Base-by-base conservation (phyloP, 2,797 vertebrate genomes). In the Alauda arvensis region DNA sequence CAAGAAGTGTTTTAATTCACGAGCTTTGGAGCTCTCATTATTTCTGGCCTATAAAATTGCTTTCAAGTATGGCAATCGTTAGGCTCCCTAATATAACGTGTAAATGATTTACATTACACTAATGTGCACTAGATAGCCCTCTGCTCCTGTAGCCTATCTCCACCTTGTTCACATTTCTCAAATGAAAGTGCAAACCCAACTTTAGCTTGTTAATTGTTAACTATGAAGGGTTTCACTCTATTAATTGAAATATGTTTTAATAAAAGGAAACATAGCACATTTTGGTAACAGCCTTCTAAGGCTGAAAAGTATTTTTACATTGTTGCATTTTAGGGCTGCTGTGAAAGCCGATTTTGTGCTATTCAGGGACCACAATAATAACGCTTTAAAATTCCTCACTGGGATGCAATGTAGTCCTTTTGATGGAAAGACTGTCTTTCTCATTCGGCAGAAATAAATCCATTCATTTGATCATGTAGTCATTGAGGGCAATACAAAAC, bases 401-500 rank as follows among this genome's bases (percentile, higher is more conserved):
- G 97, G 98, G 97, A 97, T 96, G 97, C 97, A 97, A 97, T 98
- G 97, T 98, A 96, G 96, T 96, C 96, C 96, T 97, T 98, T 97
- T 97, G 97, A 98, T 96, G 96, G 97, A 96, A 96, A 97, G 97
- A 96, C 96, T 97, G 97, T 98, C 96, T 97, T 96, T 97, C 97
- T 97, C 97, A 97, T 97, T 98, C 97, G 97, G 97, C 96, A 97
- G 97, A 98, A 98, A 98, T 98, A 98, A 98, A 98, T 97, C 97
- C 97, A 98, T 98, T 98, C 98, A 98, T 97, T 97, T 97, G 97
- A 97, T 98, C 97, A 96, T 98, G 98, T 98, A 98, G 97, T 98
- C 97, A 98, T 97, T 98, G 98, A 97, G 97, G 95, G 96, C 96
- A 95, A 98, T 98, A 98, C 97, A 97, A 98, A 98, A 98, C 98